Conservation (phyloP, 2,113 vertebrate species). For the Rhinichthys klamathensis region DNA sequence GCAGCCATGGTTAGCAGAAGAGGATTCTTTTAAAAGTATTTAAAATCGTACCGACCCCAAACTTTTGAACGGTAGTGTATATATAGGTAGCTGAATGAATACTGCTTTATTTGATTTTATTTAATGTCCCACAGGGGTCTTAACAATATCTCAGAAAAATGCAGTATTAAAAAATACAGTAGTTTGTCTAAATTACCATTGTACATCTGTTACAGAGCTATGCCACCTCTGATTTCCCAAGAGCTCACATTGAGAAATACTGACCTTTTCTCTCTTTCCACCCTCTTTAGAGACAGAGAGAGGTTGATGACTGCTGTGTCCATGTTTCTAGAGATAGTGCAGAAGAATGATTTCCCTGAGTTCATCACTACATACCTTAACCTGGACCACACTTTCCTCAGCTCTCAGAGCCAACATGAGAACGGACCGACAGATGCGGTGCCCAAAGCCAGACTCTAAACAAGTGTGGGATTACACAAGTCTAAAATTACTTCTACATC, state of each 20-base stretch:
- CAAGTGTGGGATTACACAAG: not conserved
- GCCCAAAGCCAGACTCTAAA: constrained; percentile 66
- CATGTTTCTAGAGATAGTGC: constrained; percentile 74
- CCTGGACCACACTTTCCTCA: constrained; percentile 75
- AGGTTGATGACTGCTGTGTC: constrained; percentile 61
- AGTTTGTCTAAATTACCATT: not conserved
- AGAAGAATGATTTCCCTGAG: constrained; percentile 75
- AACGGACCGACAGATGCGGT: not conserved
- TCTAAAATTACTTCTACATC: not conserved
- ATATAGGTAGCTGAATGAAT: too few species aligned
- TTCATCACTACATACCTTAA: constrained; percentile 77
- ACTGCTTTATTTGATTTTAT: too few species aligned
- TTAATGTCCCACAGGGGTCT: too few species aligned
- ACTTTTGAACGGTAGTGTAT: too few species aligned
- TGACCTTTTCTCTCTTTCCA: constrained; percentile 15
- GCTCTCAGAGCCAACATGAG: constrained; percentile 46
- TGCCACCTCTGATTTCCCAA: not conserved
- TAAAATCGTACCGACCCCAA: too few species aligned
- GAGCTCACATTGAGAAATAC: not conserved
- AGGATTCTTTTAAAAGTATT: too few species aligned
- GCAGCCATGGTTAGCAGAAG: too few species aligned
- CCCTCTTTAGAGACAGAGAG: constrained; percentile 63
- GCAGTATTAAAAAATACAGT: not conserved
- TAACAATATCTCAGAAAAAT: too few species aligned
- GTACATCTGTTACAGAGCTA: not conserved